Conservation (phyloP, 2,797 vertebrate genomes). For the Triplophysa yarkandensis region DNA sequence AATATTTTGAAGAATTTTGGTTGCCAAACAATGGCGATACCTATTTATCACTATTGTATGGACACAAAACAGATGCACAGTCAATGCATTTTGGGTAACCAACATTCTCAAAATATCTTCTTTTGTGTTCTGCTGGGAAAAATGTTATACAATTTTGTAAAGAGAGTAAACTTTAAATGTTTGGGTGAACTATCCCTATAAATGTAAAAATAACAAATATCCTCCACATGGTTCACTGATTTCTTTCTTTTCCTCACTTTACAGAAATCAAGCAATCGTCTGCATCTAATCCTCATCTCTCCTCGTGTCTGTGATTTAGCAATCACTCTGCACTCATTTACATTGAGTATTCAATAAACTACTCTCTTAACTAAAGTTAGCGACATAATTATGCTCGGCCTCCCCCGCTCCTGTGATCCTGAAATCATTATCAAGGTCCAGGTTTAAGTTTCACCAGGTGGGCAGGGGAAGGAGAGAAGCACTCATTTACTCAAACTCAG, state of each 20-base stretch:
- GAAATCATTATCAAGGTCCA: conserved; percentile 61
- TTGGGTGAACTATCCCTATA: neutral
- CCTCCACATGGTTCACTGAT: neutral
- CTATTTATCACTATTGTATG: too few relatives aligned
- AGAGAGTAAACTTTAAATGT: too few relatives aligned
- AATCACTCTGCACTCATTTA: conserved; percentile 48
- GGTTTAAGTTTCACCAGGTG: conserved; percentile 76
- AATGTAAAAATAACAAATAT: neutral
- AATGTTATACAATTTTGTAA: too few relatives aligned
- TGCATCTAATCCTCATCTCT: neutral
- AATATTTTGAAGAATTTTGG: too few relatives aligned
- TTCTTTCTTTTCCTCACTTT: neutral
- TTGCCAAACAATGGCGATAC: too few relatives aligned
- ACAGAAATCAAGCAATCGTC: neutral
- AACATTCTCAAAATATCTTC: too few relatives aligned
- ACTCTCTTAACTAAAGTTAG: conserved; percentile 54
- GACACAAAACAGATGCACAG: too few relatives aligned
- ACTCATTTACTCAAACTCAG: conserved; percentile 70
- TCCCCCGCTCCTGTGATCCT: conserved; percentile 54
- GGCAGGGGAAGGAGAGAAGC: conserved; percentile 63
- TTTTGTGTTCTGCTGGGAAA: too few relatives aligned
- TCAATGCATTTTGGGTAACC: too few relatives aligned
- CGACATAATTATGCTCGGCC: conserved; percentile 49
- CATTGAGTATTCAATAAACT: conserved; percentile 48
- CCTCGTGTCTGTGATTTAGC: conserved; percentile 44